Evolutionary conservation across 92 coral and sea anemone genomes (phyloP), one percentile per base, ranked within the genome.

Genomic region (Heteractis magnifica): DNA sequence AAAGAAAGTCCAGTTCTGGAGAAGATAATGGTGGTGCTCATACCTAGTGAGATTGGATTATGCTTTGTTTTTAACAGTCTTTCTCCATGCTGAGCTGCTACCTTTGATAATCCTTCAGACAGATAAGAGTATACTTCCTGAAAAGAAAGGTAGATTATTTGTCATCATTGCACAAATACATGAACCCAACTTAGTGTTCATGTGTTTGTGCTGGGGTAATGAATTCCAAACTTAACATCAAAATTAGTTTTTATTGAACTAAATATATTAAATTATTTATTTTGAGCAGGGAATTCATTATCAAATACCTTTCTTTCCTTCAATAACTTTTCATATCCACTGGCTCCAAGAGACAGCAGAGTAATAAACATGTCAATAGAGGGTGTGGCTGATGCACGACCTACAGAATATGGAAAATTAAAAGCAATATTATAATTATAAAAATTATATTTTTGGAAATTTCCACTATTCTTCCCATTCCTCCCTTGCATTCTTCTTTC

Each of bases 331-430:
- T 94, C 96, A 79, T 95, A 95, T 72, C 98, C 98, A 51, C 68
- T 82, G 13, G 94, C 89, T 16, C 98, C 98, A 53, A 95, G 94
- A 48, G 93, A 92, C 51, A 95, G 77, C 56, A 95, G 79, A 5
- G 98, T 95, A 68, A 95, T 95, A 55, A 95, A 95, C 80, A 95
- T 86, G 89, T 95, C 98, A 5, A 94, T 83, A 5, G 98, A 95
- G 4, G 98, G 98, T 20, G 98, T 86, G 65, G 96, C 96, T 70
- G 98, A 95, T 9, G 98, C 98, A 75, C 98, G 98, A 68, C 98
- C 98, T 95, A 85, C 13, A 20, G 18, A 51, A 12, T 59, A 48
- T 56, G 48, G 56, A 48, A 70, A 41, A 60, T 49, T 62, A 6
- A n/a, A 18, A 48, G 8, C 49, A 84, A 44, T 10, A 56, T 73